Base-by-base conservation (phyloP, 2,888 invertebrate genomes). In the Brachyopa scutellaris region DNA sequence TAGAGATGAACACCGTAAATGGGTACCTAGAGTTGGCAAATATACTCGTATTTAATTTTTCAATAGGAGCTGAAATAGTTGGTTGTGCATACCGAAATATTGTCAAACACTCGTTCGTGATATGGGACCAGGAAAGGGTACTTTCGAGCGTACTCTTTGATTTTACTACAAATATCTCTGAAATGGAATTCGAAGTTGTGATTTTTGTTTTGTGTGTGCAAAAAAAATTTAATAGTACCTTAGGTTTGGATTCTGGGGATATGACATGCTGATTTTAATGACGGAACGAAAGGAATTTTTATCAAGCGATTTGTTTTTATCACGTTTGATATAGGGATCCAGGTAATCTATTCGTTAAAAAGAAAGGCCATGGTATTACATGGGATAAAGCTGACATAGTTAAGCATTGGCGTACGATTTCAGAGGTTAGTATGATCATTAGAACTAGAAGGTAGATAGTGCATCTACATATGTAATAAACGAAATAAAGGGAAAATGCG, bases 1-100 rank as follows among this genome's bases (percentile, higher is more conserved):
- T 96, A 97, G 0, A 96, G 92, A 88, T 97, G 95, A 0, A 95
- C 95, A 0, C 96, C 97, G 90, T 95, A 95, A 85, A 95, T 95
- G 0, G 95, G 95, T 0, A 96, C 95, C 95, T 95, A 86, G 67
- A 85, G 57, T 6, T 1, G n/a, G n/a, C 0, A 9, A 29, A 29
- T 7, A 9, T 31, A n/a, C n/a, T n/a, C n/a, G n/a, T n/a, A n/a
- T n/a, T n/a, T n/a, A n/a, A n/a, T n/a, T n/a, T n/a, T n/a, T n/a
- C n/a, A n/a, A n/a, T n/a, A n/a, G n/a, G n/a, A 26, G 6, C 26
- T 26, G 3, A 6, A 26, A 5, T 26, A 6, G 26, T 5, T 26
- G 26, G 6, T 5, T 26, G 17, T 36, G 84, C 86, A 66, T 85
- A 89, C 95, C 88, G 94, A 93, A 45, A 94, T 92, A 78, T 93